These are phyloP conservation scores for Ernsta delagoae DNA, from an alignment of 2,888 invertebrate genomes.

Conservation along the genomic window DNA sequence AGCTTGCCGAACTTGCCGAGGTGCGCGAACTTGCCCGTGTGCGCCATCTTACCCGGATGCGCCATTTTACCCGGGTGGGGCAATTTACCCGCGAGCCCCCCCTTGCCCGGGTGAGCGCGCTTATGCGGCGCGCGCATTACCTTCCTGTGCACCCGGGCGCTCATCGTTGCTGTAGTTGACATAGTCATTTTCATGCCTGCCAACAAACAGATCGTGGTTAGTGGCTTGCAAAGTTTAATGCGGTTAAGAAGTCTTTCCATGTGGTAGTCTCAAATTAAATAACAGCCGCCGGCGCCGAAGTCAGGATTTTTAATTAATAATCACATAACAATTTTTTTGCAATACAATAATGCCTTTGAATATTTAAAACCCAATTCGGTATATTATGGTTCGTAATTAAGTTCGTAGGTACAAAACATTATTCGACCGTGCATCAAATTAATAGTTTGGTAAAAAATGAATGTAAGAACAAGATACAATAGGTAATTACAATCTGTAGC, in stretches of 20 bases:
- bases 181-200: conserved; percentile 90
- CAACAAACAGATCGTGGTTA: conserved; percentile 65
- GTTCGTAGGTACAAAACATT: neutral
- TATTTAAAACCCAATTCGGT: neutral
- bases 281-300: neutral
- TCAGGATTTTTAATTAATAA: conserved; percentile 8
- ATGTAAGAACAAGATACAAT: neutral
- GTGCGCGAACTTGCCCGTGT: conserved; percentile 57
- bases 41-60: conserved; percentile 69
- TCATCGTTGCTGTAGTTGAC: conserved; percentile 88
- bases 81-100: conserved; percentile 68
- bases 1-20: conserved; percentile 68
- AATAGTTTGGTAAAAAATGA: conserved; percentile 24
- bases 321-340: conserved; percentile 3
- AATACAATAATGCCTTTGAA: conserved; percentile 11
- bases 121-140: conserved; percentile 89
- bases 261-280: too few relatives aligned
- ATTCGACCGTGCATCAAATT: conserved; percentile 10
- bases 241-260: too few relatives aligned
- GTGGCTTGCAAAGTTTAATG: conserved; percentile 6
- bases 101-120: conserved; percentile 79
- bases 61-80: conserved; percentile 80
- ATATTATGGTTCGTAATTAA: neutral
- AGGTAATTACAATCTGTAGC: too few relatives aligned
- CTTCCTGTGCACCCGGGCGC: conserved; percentile 87